Base-by-base conservation (phyloP, 35 echinoderm and acorn worm species). In the Lytechinus pictus region DNA sequence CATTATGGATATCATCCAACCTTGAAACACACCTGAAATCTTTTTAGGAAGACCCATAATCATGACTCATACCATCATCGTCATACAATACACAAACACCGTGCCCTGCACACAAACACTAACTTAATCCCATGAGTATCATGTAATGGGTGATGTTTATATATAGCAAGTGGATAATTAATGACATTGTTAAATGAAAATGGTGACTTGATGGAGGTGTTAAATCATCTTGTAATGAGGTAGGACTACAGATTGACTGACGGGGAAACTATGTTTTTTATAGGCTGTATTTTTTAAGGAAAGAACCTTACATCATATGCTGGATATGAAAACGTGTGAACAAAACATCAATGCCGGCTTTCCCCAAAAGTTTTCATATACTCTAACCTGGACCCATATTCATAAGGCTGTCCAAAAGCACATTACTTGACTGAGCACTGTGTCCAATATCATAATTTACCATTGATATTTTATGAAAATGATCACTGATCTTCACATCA, bases 41-140 rank as follows among this genome's bases (percentile, higher is more conserved):
- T 79, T 79, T 79, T 79, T 79, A n/a, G 66, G 66, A 79, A 79
- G 66, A 79, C 66, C 66, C 66, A 79, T 79, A 79, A 79, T 79
- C 66, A 16, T 79, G 66, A 79, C 66, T 79, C 66, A 79, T 79
- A 5, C 66, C 66, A 4, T 19, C 66, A 79, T 19, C 66, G 66
- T 79, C 66, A 79, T 79, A 79, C 66, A 79, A 79, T 58, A 58
- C 56, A 58, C 33, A 58, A 9, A 58, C 56, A 58, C 9, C 66
- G 21, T 79, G 66, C 66, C n/a, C 21, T 79, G 66, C 66, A 4
- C 66, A 79, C 66, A 16, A 8, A 79, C 66, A 19, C 66, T 79
- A 79, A 79, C 16, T 19, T 79, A 14, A 24, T 79, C 66, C 19
- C 66, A 79, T 79, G 19, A 8, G 21, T 79, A 79, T 79, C 66